phyloP scores from a whole-genome alignment of 2,797 vertebrate genomes.

The Manis javanica region DNA sequence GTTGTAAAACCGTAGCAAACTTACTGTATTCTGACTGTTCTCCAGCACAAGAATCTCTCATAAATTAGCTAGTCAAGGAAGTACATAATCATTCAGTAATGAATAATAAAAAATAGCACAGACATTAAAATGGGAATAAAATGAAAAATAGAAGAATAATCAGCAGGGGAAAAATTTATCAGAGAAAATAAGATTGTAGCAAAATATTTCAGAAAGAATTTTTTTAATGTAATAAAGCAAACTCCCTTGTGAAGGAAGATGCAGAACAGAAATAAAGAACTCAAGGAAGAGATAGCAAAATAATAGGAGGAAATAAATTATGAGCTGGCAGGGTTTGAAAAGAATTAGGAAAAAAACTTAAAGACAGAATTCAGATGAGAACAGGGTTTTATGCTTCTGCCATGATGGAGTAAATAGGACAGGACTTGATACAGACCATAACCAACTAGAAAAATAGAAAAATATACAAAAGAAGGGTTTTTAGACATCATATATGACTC shows the following conservation, averaged over 20 bases:
- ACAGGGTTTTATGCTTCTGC: neutral
- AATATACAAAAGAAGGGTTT: neutral
- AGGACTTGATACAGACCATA: neutral
- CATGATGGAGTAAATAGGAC: neutral
- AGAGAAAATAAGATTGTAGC: neutral
- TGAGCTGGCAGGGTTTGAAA: neutral
- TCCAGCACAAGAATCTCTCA: neutral
- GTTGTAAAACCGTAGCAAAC: neutral
- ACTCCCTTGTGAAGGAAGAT: neutral
- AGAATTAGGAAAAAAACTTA: neutral
- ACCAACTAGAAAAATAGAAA: neutral
- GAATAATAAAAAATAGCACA: neutral
- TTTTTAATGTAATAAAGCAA: neutral
- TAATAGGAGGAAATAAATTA: neutral
- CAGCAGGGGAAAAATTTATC: neutral
- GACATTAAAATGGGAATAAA: neutral
- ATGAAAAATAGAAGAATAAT: neutral
- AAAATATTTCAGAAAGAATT: neutral
- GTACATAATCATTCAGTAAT: neutral
- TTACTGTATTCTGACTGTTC: neutral
- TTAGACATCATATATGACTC: neutral
- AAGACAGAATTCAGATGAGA: neutral
- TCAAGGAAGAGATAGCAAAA: neutral
- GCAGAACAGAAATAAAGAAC: neutral
- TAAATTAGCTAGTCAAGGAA: neutral